Evolutionary conservation across 2,113 vertebrate species (phyloP).

Genomic region (Agapornis roseicollis): DNA sequence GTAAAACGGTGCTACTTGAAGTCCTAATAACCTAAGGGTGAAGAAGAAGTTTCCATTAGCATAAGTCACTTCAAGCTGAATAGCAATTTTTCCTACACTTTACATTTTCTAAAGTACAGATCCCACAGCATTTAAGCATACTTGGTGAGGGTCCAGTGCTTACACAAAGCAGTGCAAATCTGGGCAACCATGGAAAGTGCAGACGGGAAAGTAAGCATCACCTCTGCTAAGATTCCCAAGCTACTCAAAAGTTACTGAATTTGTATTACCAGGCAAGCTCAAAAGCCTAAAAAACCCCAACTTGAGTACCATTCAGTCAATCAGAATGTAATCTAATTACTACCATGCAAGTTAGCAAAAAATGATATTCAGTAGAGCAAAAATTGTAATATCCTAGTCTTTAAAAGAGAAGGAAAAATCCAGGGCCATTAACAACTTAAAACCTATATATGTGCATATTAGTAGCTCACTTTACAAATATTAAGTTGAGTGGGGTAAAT

Average conservation of each 20-base stretch:
- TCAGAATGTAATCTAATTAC: neutral
- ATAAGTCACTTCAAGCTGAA: neutral
- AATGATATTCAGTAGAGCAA: neutral
- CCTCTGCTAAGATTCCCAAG: neutral
- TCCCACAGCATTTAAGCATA: neutral
- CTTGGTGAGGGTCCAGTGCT: neutral
- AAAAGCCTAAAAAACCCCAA: neutral
- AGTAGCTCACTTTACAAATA: neutral
- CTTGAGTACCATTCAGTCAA: neutral
- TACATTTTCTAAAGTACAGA: neutral
- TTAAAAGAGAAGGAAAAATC: neutral
- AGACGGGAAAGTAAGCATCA: slow-evolving; percentile 36
- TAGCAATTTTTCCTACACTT: neutral
- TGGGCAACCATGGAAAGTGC: neutral
- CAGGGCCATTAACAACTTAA: neutral
- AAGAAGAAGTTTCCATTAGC: neutral
- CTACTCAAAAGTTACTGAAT: neutral
- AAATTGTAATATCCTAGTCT: neutral
- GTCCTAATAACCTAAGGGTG: neutral
- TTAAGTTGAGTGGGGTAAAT: neutral
- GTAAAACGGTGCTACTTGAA: neutral
- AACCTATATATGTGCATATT: neutral
- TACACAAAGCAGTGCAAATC: neutral
- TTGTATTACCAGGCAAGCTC: neutral
- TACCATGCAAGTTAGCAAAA: neutral